Base-by-base conservation (phyloP, 2,113 vertebrate genomes). In the Rhagologus leucostigma region DNA sequence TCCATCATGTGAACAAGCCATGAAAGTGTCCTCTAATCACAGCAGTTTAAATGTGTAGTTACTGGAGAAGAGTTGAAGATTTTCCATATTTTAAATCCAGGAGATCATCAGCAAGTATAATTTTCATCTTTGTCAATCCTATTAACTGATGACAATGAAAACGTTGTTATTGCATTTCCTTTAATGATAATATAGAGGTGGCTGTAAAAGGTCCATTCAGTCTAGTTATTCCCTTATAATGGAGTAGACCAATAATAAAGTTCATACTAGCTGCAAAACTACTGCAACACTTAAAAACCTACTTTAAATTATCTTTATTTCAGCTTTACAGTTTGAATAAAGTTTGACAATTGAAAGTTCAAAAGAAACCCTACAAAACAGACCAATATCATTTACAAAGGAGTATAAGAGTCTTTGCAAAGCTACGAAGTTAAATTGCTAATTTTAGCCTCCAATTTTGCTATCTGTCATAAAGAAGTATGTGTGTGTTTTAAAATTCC, bases 1-100 rank as follows among this genome's bases (percentile, higher is more conserved):
- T 94, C 92, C 15, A 59, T 94, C 82, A 91, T 39, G 29, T 77
- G 71, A 96, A 81, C 37, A 75, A 95, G 23, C 29, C 82, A 93
- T 46, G 9, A 73, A 95, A 76, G 7, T 32, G 6, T 56, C 41
- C 46, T 83, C 27, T n/a, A 47, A 16, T 70, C 32, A 68, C 4
- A 20, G 11, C 21, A 27, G 33, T 74, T 57, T 21, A 69, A 19
- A 83, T 47, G 16, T 15, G 10, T 13, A 75, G 19, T 47, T 24
- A 65, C 41, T 55, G 24, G 30, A 33, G 46, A 52, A 53, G 18
- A 64, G 39, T 56, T 81, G 53, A 55, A 14, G 21, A 32, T 55
- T 29, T 39, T 50, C 42, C 16, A 20, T 35, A 50, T 11, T 57
- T 57, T 80, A 53, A 84, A 75, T 70, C 21, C 37, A 55, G 16